A percentile compares a stretch with the other conserved stretches of the same genome.
These are phyloP conservation scores for Parazoanthus darwini DNA, from an alignment of 92 coral and sea anemone genomes.

Conservation along the genomic window DNA sequence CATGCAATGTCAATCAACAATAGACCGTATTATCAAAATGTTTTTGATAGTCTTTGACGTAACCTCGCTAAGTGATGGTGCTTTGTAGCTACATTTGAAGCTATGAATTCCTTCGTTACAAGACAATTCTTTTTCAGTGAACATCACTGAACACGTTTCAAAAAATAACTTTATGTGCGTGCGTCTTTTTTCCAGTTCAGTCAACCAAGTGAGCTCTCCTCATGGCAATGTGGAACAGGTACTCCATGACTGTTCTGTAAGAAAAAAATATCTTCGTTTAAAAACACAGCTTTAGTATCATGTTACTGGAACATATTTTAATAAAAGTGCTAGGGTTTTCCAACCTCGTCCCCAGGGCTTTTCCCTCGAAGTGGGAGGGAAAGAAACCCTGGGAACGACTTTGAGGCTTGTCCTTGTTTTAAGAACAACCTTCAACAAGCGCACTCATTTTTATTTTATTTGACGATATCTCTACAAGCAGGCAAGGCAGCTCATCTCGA, in stretches of 20 bases:
- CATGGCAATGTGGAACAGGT: constrained; percentile 14
- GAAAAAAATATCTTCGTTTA: neutral
- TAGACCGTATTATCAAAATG: neutral
- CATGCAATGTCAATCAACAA: too few relatives aligned
- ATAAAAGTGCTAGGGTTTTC: too few relatives aligned
- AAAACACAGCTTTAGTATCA: neutral
- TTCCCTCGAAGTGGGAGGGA: too few relatives aligned
- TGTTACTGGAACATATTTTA: too few relatives aligned
- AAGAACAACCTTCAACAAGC: too few relatives aligned
- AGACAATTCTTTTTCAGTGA: too few relatives aligned
- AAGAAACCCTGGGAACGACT: too few relatives aligned
- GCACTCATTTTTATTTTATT: too few relatives aligned
- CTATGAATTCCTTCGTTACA: neutral
- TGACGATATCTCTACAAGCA: too few relatives aligned
- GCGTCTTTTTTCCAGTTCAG: neutral
- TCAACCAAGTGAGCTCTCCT: neutral
- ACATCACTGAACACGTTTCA: neutral
- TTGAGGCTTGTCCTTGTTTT: too few relatives aligned
- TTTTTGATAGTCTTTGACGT: neutral
- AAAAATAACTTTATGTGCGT: neutral
- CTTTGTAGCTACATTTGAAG: neutral
- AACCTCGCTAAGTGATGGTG: neutral
- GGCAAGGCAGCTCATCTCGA: too few relatives aligned
- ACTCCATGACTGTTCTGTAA: constrained; percentile 21
- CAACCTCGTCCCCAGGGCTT: too few relatives aligned